Conservation (phyloP, 2,113 vertebrate genomes). For the Alethe diademata region DNA sequence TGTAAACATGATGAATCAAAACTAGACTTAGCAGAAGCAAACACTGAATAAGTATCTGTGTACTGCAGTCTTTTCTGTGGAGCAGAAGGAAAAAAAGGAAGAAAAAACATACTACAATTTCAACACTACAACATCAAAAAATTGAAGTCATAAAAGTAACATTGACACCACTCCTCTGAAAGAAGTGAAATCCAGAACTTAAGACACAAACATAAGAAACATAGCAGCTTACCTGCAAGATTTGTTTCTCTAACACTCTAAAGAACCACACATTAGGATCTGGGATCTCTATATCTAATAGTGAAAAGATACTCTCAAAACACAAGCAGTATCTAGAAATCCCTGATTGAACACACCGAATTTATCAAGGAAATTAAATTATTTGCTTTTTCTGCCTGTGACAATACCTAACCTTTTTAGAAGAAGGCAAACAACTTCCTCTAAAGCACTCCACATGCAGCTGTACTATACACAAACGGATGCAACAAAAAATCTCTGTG, state of each 20-base stretch:
- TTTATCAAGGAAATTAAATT: background rate
- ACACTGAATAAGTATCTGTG: slow-evolving; percentile 29
- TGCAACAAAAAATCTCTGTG: background rate
- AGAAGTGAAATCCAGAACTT: slow-evolving; percentile 8
- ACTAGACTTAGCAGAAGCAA: slow-evolving; percentile 43
- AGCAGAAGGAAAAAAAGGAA: no score
- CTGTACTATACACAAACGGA: background rate
- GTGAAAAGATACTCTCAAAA: background rate
- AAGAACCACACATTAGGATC: background rate
- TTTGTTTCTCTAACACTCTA: slow-evolving; percentile 18
- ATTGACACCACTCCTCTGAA: background rate
- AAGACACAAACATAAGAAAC: background rate
- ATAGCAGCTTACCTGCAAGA: slow-evolving; percentile 50
- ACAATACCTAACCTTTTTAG: slow-evolving; percentile 5
- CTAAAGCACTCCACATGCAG: background rate
- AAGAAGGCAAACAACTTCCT: slow-evolving; percentile 14
- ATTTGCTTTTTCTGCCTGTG: background rate
- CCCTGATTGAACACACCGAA: background rate
- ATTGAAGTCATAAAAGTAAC: background rate
- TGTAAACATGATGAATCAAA: slow-evolving; percentile 49
- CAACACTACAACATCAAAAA: background rate
- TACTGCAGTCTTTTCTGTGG: background rate
- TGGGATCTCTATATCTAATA: background rate
- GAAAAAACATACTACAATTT: background rate
- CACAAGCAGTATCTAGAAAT: background rate